These are phyloP conservation scores for Brachymystax lenok DNA, from an alignment of 2,797 vertebrate species.

Conservation along the genomic window DNA sequence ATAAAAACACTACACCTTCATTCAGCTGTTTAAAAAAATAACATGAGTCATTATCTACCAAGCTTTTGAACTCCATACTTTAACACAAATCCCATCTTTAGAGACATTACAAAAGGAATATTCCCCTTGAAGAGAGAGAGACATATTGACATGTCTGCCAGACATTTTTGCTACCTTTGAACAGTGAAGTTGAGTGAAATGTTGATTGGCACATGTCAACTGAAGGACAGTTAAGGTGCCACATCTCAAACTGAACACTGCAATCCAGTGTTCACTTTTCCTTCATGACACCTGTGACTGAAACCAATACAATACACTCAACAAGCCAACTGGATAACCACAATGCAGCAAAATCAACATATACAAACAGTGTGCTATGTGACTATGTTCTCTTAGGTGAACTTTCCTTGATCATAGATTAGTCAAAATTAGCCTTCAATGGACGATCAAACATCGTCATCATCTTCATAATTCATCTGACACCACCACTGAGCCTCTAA, in stretches of 20 bases:
- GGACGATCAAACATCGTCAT: neutral
- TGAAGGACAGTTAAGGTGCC: neutral
- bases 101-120: slow-evolving; percentile 1
- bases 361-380: neutral
- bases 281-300: neutral
- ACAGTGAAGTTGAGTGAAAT: neutral
- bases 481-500: no score
- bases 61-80: neutral
- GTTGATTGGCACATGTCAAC: neutral
- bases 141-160: neutral
- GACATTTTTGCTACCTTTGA: neutral
- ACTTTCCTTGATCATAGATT: neutral
- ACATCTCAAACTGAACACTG: neutral
- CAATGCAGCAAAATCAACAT: neutral
- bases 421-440: neutral
- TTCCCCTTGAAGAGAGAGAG: neutral
- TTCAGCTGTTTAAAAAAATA: neutral
- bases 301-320: neutral
- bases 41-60: neutral
- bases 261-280: neutral
- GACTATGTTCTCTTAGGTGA: neutral
- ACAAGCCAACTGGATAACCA: neutral
- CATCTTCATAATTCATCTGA: neutral
- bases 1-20: neutral
- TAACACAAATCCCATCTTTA: neutral